Conservation (phyloP, 1,140 invertebrate genomes). For the Zaprionus inermis region DNA sequence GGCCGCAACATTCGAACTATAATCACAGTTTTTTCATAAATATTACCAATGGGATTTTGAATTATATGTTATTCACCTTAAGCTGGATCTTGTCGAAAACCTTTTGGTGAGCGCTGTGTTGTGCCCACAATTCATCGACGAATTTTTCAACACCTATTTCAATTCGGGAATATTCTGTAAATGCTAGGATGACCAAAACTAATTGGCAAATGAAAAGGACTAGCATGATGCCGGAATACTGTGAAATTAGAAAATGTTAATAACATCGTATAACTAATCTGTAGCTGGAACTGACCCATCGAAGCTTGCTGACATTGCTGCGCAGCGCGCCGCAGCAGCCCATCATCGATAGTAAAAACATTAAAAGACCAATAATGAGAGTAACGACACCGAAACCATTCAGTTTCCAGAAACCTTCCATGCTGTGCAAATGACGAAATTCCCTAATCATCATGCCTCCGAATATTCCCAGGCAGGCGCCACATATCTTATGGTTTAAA, state of each 20-base stretch:
- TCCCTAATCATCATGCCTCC: background rate
- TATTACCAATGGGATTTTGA: background rate
- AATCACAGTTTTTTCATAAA: background rate
- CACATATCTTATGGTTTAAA: slow-evolving; percentile 5
- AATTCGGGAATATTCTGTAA: background rate
- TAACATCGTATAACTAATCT: background rate
- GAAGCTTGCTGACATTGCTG: background rate
- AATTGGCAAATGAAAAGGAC: slow-evolving; percentile 5
- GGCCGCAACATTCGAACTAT: slow-evolving; percentile 28
- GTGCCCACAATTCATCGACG: background rate
- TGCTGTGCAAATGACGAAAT: background rate
- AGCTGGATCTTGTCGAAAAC: background rate
- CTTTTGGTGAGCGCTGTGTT: background rate
- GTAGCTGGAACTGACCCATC: background rate
- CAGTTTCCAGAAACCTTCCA: background rate
- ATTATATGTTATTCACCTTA: background rate
- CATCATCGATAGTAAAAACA: background rate
- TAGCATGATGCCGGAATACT: slow-evolving; percentile 23
- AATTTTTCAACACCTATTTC: background rate
- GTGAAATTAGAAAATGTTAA: background rate
- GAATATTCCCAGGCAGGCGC: background rate
- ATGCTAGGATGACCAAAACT: slow-evolving; percentile 7
- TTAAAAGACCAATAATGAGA: background rate
- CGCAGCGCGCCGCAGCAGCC: slow-evolving; percentile 23
- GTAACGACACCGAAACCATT: background rate